Conservation (phyloP, 2,888 invertebrate genomes). For the Priocnemis perturbator region DNA sequence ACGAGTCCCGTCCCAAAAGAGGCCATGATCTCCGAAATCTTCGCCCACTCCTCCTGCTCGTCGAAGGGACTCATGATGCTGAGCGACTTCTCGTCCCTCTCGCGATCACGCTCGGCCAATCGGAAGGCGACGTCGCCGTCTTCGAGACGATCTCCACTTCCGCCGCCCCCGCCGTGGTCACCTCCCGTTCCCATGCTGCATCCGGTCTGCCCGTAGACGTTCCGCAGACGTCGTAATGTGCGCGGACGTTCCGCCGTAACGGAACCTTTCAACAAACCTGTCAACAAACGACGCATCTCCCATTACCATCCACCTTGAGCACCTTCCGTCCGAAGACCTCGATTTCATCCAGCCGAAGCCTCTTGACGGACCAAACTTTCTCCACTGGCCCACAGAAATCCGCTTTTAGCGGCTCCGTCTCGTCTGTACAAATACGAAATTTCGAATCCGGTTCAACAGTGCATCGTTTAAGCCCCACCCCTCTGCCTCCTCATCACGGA, state of each 20-base stretch:
- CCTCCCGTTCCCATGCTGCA: constrained; percentile 70
- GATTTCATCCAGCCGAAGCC: too few species aligned
- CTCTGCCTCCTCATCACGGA: too few species aligned
- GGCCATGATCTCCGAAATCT: constrained; percentile 96
- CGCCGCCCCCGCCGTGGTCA: constrained; percentile 71
- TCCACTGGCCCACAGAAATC: too few species aligned
- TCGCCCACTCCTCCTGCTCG: constrained; percentile 97
- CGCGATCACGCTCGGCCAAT: constrained; percentile 70
- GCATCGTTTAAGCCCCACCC: too few species aligned
- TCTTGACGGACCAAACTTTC: too few species aligned
- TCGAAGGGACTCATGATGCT: constrained; percentile 91
- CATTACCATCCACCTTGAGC: too few species aligned
- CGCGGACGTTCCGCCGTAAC: constrained; percentile 86
- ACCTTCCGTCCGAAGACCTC: too few species aligned
- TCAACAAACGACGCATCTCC: constrained; percentile 54
- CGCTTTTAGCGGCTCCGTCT: too few species aligned
- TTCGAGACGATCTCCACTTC: constrained; percentile 65
- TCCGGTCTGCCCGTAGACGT: constrained; percentile 80
- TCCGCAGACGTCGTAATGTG: constrained; percentile 84
- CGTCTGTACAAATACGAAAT: too few species aligned
- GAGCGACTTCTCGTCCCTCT: constrained; percentile 75
- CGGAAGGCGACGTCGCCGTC: constrained; percentile 69
- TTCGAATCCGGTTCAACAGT: too few species aligned
- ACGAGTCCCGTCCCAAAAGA: constrained; percentile 92
- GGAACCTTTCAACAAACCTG: constrained; percentile 90